phyloP scores from a whole-genome alignment of 2,888 invertebrate genomes.

The Epistrophe eligans region DNA sequence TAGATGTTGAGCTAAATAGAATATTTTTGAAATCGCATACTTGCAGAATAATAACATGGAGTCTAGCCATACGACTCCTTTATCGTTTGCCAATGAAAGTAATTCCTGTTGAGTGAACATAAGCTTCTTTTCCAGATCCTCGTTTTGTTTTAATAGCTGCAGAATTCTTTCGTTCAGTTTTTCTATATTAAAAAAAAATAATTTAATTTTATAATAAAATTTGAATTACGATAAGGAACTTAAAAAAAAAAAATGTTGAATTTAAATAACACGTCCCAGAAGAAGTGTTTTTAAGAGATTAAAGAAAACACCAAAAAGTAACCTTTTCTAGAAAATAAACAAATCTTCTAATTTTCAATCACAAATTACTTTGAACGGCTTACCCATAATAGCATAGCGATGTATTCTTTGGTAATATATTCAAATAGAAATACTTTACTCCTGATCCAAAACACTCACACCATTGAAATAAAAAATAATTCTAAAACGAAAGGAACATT shows the following conservation, averaged over 20 bases:
- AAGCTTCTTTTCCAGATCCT: constrained; percentile 80
- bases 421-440: not conserved
- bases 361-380: not conserved
- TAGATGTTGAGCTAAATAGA: constrained; percentile 68
- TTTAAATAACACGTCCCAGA: not conserved
- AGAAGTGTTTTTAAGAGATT: not conserved
- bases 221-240: not conserved
- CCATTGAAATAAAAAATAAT: not conserved
- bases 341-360: not conserved
- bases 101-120: constrained; percentile 80
- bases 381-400: constrained; percentile 6
- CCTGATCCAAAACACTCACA: not conserved
- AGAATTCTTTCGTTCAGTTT: constrained; percentile 81
- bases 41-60: constrained; percentile 83
- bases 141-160: constrained; percentile 80
- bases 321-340: not conserved
- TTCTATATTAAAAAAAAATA: constrained; percentile 77
- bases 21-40: constrained; percentile 79
- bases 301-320: not conserved
- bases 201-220: not conserved
- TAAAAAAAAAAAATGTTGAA: not conserved
- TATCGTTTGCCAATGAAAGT: constrained; percentile 80
- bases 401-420: constrained; percentile 3
- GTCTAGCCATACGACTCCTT: constrained; percentile 82
- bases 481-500: constrained; percentile 32